Conservation (phyloP, 1,140 invertebrate species). For the Bilobella aurantiaca region DNA sequence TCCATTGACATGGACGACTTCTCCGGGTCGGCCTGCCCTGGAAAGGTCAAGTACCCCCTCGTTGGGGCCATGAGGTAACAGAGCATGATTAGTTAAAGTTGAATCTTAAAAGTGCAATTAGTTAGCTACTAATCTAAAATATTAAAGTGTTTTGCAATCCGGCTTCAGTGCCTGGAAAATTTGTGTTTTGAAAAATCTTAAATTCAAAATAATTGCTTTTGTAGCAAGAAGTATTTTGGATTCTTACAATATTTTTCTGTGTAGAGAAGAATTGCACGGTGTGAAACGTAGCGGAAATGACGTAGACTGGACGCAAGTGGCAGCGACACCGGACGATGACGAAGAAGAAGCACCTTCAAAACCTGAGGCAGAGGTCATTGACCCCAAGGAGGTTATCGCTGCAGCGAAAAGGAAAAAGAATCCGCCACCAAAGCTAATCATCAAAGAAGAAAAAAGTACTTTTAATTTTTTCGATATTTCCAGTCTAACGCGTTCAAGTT, state of each 20-base stretch:
- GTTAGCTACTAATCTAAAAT: too few species aligned
- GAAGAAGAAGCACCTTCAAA: constrained; percentile 19
- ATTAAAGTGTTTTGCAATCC: too few species aligned
- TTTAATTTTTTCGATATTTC: neutral
- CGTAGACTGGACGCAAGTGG: neutral
- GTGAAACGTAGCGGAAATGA: neutral
- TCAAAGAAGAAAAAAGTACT: neutral
- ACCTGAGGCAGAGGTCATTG: neutral
- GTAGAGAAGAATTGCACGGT: neutral
- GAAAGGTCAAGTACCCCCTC: constrained; percentile 75
- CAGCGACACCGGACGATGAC: constrained; percentile 13
- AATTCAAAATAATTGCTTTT: neutral
- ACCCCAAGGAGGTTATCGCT: neutral
- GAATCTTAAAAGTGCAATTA: too few species aligned
- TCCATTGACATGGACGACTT: constrained; percentile 95
- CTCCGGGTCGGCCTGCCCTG: constrained; percentile 66
- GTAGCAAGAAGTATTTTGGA: neutral
- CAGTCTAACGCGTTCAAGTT: neutral
- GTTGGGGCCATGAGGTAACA: constrained; percentile 74
- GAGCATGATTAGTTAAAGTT: neutral
- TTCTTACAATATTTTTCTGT: neutral
- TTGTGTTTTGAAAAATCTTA: too few species aligned
- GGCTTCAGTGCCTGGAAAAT: too few species aligned
- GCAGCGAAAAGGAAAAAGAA: constrained; percentile 6
- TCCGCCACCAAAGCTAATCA: neutral